Percentiles rank a stretch among this genome's conserved stretches.
phyloP scores from a whole-genome alignment of 1,140 invertebrate species.

The Drosophila ambigua region DNA sequence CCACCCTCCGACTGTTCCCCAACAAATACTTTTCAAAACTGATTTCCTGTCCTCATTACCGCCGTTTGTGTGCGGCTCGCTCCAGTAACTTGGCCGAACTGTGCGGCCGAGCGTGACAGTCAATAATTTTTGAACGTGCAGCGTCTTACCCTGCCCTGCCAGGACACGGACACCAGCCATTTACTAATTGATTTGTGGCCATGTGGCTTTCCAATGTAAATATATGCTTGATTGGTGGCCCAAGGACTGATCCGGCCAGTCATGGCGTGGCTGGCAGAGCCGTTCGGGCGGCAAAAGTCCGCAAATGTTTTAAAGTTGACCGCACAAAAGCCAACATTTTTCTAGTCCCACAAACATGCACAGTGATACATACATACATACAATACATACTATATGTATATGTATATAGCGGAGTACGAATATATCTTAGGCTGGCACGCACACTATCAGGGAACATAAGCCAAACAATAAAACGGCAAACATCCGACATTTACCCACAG shows the following conservation, averaged over 20 bases:
- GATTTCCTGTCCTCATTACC: slow-evolving; percentile 60
- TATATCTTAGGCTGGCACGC: slow-evolving; percentile 20
- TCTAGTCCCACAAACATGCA: neutral
- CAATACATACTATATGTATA: neutral
- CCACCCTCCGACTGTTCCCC: slow-evolving; percentile 1
- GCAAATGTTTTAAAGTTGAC: slow-evolving; percentile 45
- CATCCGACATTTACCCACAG: slow-evolving; percentile 17
- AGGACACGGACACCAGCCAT: slow-evolving; percentile 14
- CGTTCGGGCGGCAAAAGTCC: slow-evolving; percentile 2
- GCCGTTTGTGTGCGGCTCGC: slow-evolving; percentile 29
- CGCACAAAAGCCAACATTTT: slow-evolving; percentile 53
- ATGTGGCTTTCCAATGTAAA: slow-evolving; percentile 54
- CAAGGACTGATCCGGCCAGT: neutral
- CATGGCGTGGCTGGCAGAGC: slow-evolving; percentile 7
- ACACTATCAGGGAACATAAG: slow-evolving; percentile 47
- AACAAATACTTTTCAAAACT: slow-evolving; percentile 36
- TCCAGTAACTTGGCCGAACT: slow-evolving; percentile 11
- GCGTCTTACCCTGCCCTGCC: slow-evolving; percentile 16
- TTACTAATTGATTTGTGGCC: slow-evolving; percentile 73
- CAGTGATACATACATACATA: neutral
- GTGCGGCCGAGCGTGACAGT: slow-evolving; percentile 29
- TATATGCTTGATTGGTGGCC: slow-evolving; percentile 44
- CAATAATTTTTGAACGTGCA: slow-evolving; percentile 45
- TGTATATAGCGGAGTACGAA: no score
- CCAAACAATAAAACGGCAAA: slow-evolving; percentile 46